Percentiles rank a stretch among this genome's conserved stretches.
Conservation (phyloP, 1,140 invertebrate genomes). For the Anadara kagoshimensis region DNA sequence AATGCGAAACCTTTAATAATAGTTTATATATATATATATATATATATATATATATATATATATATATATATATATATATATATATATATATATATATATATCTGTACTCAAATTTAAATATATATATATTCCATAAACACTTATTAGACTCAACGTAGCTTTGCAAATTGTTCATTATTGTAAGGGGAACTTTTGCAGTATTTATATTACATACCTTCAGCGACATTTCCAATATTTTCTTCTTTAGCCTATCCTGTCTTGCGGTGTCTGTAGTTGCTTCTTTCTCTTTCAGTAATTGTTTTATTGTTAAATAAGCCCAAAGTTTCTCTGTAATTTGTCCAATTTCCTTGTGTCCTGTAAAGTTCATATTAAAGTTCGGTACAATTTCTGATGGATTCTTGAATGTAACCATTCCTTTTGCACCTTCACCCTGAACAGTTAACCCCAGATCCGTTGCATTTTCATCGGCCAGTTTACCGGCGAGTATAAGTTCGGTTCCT, state of each 20-base stretch:
- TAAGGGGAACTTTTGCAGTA: background rate
- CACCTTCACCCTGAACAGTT: constrained; percentile 24
- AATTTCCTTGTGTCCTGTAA: constrained; percentile 42
- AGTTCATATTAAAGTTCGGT: constrained; percentile 6
- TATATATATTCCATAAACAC: too few relatives aligned
- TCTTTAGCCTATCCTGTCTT: constrained; percentile 36
- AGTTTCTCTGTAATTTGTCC: constrained; percentile 77
- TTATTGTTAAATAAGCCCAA: constrained; percentile 83
- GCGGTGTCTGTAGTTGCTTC: constrained; percentile 38
- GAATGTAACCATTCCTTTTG: constrained; percentile 31
- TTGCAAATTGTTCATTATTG: background rate
- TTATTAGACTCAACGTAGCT: background rate
- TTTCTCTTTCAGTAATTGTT: constrained; percentile 78
- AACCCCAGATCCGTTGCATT: constrained; percentile 43
- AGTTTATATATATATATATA: too few relatives aligned
- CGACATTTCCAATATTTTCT: constrained; percentile 48
- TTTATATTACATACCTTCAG: constrained; percentile 46
- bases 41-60: too few relatives aligned
- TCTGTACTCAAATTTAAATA: too few relatives aligned
- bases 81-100: too few relatives aligned
- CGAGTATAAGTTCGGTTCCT: constrained; percentile 55
- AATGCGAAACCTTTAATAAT: too few relatives aligned
- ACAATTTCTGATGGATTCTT: constrained; percentile 76
- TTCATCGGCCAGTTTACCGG: constrained; percentile 39
- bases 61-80: too few relatives aligned